Conservation (phyloP, 2,888 invertebrate species). For the Melieria omissa region DNA sequence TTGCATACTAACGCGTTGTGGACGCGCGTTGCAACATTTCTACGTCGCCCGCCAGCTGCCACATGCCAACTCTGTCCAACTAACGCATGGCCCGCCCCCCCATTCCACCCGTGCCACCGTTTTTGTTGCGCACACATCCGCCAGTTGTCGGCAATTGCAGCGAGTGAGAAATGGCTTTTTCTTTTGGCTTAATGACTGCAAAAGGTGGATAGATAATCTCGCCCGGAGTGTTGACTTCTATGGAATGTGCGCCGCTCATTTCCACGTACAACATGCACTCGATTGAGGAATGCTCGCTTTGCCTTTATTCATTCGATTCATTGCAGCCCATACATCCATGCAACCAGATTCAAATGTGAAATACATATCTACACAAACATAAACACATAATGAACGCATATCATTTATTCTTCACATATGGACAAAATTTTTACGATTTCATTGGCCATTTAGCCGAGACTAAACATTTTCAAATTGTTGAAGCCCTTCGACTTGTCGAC, state of each 20-base stretch:
- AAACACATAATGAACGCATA: background rate
- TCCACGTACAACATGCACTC: too few relatives aligned
- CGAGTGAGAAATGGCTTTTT: constrained; percentile 1
- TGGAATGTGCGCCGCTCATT: background rate
- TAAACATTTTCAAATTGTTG: constrained; percentile 62
- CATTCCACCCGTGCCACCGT: background rate
- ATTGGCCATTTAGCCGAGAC: constrained; percentile 52
- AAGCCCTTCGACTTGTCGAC: constrained; percentile 64
- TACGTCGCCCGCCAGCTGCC: background rate
- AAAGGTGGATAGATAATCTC: background rate
- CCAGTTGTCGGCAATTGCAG: background rate
- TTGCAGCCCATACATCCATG: background rate
- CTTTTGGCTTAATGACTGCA: background rate
- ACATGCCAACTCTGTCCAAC: background rate
- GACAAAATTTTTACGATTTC: background rate
- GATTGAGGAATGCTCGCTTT: too few relatives aligned
- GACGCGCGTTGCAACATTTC: constrained; percentile 10
- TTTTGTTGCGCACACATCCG: background rate
- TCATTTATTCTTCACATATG: background rate
- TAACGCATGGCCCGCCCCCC: background rate
- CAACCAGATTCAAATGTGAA: too few relatives aligned
- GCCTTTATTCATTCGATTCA: too few relatives aligned
- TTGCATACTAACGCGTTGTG: constrained; percentile 55
- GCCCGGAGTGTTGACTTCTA: constrained; percentile 10
- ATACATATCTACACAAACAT: too few relatives aligned